Base-by-base conservation (phyloP, 1,140 invertebrate species). In the Drosophila melanica region DNA sequence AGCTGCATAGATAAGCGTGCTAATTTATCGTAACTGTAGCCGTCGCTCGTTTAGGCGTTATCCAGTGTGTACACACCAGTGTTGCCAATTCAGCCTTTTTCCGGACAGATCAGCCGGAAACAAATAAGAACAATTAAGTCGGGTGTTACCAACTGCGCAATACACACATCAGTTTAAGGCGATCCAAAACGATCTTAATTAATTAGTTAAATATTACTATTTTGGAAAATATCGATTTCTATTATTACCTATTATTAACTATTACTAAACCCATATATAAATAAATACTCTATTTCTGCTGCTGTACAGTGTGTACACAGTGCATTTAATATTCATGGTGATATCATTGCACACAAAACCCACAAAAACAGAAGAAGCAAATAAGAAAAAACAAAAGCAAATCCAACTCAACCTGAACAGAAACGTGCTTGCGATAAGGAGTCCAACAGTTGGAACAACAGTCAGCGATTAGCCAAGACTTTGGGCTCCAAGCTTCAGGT, bases 1-100 rank as follows among this genome's bases (percentile, higher is more conserved):
- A 78, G 65, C 82, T 89, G 84, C 79, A 62, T 76, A 80, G 84
- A 89, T 87, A 87, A 89, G 70, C 51, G 48, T 73, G 54, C 73
- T 87, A 90, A 87, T 89, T 87, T 87, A 87, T 90, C 84, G 80
- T 47, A 77, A 74, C 50, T 76, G 54, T 44, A 68, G 55, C 42
- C 64, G 48, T 51, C 35, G 53, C 54, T 59, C 16, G 35, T 16
- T 48, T 23, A 20, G 9, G 5, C 60, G 27, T 47, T 60, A 23
- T 60, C n/a, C 63, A 55, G 42, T 33, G 42, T n/a, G 23, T 33
- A 65, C 30, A 66, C 33, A 37, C 50, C 27, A 27, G 6, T 5
- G 27, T 27, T 27, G 27, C 27, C 27, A 27, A 27, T 23, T 23
- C 20, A 23, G 20, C 20, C 20, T 23, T 23, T 23, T 23, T 23